Percentiles rank a stretch among this genome's conserved stretches.
Conservation (phyloP, 2,888 invertebrate genomes). For the Prosopocoilus inquinatus region DNA sequence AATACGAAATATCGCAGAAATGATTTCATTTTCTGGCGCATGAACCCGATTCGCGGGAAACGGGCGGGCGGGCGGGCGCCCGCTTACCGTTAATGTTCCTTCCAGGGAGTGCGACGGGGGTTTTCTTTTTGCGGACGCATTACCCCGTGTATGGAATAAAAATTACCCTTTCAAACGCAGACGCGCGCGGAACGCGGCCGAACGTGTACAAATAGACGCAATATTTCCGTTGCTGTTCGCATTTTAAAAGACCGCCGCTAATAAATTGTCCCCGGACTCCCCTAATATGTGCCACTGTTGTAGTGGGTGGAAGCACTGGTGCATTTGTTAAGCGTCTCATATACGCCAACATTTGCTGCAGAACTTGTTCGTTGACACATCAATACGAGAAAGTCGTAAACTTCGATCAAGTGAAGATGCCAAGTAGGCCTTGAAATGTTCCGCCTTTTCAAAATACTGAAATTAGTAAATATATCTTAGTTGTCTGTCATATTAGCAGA, state of each 20-base stretch:
- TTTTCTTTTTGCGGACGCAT: conserved; percentile 1
- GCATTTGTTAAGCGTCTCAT: no score
- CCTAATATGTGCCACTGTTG: no score
- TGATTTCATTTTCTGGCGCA: neutral
- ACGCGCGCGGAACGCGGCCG: neutral
- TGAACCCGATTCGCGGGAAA: neutral
- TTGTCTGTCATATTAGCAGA: no score
- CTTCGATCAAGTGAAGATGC: no score
- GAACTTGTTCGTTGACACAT: no score
- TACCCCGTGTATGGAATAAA: neutral
- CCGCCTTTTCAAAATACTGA: no score
- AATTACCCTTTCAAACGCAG: conserved; percentile 7
- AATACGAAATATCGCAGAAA: neutral
- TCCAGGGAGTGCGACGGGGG: neutral
- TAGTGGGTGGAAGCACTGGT: no score
- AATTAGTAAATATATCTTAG: no score
- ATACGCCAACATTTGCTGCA: no score
- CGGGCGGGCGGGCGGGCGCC: no score
- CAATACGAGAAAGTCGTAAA: no score
- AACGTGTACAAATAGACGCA: conserved; percentile 1
- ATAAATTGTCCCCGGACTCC: neutral
- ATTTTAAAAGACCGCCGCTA: neutral
- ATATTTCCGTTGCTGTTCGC: neutral
- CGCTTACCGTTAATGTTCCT: neutral
- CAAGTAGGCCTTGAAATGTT: no score